Evolutionary conservation across 2,113 vertebrate genomes (phyloP).

Genomic region (Heteronetta atricapilla): DNA sequence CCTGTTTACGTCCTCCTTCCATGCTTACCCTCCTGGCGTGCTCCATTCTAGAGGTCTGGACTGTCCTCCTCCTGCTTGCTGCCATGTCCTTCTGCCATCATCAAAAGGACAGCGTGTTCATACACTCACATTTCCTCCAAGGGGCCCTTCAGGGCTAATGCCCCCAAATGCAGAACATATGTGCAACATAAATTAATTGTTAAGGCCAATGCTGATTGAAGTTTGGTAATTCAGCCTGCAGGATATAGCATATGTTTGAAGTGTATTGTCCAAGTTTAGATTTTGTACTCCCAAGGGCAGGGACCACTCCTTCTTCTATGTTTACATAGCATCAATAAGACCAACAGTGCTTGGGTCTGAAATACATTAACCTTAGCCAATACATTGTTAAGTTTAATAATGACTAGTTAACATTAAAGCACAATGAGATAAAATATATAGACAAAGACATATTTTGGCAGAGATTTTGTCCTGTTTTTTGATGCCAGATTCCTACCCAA

Average conservation of each 20-base stretch:
- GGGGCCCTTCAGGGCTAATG: background rate
- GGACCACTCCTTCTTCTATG: constrained; percentile 68
- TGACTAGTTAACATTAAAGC: constrained; percentile 49
- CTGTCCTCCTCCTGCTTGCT: background rate
- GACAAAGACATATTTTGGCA: constrained; percentile 58
- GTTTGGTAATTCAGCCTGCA: constrained; percentile 46
- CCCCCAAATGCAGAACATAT: constrained; percentile 20
- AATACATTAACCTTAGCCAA: constrained; percentile 60
- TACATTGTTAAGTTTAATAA: constrained; percentile 67
- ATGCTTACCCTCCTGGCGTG: background rate
- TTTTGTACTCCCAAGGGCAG: constrained; percentile 47
- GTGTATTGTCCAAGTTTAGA: constrained; percentile 55
- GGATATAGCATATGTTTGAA: constrained; percentile 64
- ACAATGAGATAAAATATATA: constrained; percentile 61
- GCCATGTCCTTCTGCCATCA: background rate
- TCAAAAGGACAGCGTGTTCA: background rate
- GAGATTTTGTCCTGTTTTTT: constrained; percentile 10
- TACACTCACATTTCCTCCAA: constrained; percentile 3
- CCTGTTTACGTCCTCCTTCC: background rate
- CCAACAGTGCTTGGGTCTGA: constrained; percentile 45
- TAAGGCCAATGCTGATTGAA: constrained; percentile 48
- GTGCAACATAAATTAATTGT: constrained; percentile 53
- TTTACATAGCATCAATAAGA: constrained; percentile 64
- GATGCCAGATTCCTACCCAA: background rate
- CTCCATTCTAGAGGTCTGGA: background rate